Conservation (phyloP, 2,797 vertebrate species). For the Amazona ochrocephala region DNA sequence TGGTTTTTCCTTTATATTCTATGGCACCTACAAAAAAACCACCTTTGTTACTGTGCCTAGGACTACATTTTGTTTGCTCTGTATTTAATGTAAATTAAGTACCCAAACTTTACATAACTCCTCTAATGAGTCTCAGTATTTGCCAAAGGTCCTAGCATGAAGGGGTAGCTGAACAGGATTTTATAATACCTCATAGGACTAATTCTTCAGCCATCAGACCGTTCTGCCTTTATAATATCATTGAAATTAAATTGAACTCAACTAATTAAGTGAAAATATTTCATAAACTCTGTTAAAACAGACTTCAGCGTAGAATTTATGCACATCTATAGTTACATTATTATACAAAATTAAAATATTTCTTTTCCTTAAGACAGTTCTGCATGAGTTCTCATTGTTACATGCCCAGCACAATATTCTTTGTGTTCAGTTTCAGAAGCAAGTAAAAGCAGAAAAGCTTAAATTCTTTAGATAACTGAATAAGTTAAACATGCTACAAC, state of each 20-base stretch:
- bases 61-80: neutral
- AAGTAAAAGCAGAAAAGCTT: slow-evolving; percentile 35
- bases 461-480: slow-evolving; percentile 50
- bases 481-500: slow-evolving; percentile 43
- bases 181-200: neutral
- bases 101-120: neutral
- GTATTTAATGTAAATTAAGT: neutral
- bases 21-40: neutral
- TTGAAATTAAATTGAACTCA: slow-evolving; percentile 22
- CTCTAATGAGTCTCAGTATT: neutral
- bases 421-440: slow-evolving; percentile 35
- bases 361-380: slow-evolving; percentile 24
- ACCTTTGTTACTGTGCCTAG: neutral
- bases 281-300: slow-evolving; percentile 19
- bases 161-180: neutral
- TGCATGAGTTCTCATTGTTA: slow-evolving; percentile 52
- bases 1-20: neutral
- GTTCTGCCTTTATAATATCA: neutral
- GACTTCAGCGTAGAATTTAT: slow-evolving; percentile 8
- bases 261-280: slow-evolving; percentile 37
- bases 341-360: slow-evolving; percentile 23
- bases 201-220: neutral
- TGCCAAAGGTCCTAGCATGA: neutral
- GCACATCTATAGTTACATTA: neutral
- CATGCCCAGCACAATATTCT: neutral